Evolutionary conservation across 2,888 invertebrate genomes (phyloP).

Genomic region (Scaptodrosophila latifasciaeformis): DNA sequence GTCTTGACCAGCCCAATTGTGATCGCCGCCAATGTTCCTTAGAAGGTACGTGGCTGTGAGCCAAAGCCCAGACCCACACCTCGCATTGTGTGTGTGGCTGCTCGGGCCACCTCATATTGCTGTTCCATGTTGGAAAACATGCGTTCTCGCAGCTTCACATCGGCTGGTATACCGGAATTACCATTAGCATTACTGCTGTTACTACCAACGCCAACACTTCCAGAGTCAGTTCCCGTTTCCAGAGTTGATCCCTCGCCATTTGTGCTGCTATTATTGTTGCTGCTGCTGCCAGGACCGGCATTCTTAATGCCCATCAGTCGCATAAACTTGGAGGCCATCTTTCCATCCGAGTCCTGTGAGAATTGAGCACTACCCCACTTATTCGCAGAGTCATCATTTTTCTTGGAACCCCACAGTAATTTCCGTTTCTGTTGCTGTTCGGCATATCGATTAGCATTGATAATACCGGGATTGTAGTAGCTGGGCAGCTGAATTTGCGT

Average conservation of each 20-base stretch:
- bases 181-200: conserved; percentile 17
- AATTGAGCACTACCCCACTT: conserved; percentile 91
- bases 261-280: conserved; percentile 1
- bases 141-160: conserved; percentile 79
- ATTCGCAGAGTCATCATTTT: conserved; percentile 74
- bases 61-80: conserved; percentile 89
- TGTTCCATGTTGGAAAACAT: conserved; percentile 95
- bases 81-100: conserved; percentile 96
- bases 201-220: conserved; percentile 6
- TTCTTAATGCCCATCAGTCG: conserved; percentile 92
- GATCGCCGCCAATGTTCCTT: too few species aligned
- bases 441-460: conserved; percentile 87
- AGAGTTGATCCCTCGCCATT: conserved; percentile 10
- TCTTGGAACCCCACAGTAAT: conserved; percentile 91
- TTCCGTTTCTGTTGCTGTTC: conserved; percentile 95
- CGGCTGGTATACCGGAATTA: conserved; percentile 41
- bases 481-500: conserved; percentile 77
- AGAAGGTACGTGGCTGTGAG: conserved; percentile 76
- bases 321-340: conserved; percentile 95
- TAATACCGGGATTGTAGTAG: conserved; percentile 84
- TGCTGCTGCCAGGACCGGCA: conserved; percentile 9
- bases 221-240: not conserved
- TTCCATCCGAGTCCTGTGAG: conserved; percentile 93
- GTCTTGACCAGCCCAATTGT: too few species aligned
- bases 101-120: conserved; percentile 96